These are phyloP conservation scores for Corythornis leucogaster DNA, from an alignment of 2,797 vertebrate genomes.

Conservation along the genomic window DNA sequence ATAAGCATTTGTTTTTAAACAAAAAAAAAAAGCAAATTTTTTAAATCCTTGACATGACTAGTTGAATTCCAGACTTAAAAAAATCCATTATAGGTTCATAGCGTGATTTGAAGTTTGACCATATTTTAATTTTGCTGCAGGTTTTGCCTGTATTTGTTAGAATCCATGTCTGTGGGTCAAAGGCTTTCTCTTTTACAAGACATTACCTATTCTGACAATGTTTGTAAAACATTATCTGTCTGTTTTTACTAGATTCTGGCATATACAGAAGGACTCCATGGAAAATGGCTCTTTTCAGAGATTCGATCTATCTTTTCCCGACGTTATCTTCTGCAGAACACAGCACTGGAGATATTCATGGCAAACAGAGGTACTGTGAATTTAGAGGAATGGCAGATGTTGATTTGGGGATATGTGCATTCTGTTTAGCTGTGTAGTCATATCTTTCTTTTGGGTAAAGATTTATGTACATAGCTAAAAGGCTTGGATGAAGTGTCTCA, in stretches of 20 bases:
- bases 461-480: neutral
- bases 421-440: neutral
- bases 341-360: slow-evolving; percentile 97
- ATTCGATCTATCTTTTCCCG: slow-evolving; percentile 94
- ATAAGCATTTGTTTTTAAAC: neutral
- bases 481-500: neutral
- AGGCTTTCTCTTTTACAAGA: neutral
- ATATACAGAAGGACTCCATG: slow-evolving; percentile 95
- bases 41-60: neutral
- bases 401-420: neutral
- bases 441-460: neutral
- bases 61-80: neutral
- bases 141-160: neutral
- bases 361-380: slow-evolving; percentile 91
- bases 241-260: slow-evolving; percentile 85
- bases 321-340: slow-evolving; percentile 95
- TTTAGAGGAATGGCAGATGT: neutral
- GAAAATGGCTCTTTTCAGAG: slow-evolving; percentile 98
- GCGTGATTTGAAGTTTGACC: neutral
- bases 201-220: neutral
- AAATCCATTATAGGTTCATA: neutral
- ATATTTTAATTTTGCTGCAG: neutral
- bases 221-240: neutral
- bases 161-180: neutral
- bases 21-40: neutral